Evolutionary conservation across 2,797 vertebrate species (phyloP), one percentile per base, ranked within the genome.

Genomic region (Melanotaenia nigrans): DNA sequence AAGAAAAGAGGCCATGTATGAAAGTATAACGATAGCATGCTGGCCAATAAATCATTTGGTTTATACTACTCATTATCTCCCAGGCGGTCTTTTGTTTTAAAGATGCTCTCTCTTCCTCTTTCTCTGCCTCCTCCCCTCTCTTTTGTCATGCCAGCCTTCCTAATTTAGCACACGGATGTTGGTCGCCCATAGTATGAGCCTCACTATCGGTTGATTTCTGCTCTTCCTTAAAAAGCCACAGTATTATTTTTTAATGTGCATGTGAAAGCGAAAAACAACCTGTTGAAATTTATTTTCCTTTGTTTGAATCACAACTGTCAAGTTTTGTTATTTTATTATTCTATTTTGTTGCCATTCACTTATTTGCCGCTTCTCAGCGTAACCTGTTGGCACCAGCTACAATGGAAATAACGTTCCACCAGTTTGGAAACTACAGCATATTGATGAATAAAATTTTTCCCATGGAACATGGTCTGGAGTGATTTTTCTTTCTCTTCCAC

Each of bases 381-480:
- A 93, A 93, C 89, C 91, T 93, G 87, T 92, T 88, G 90, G 87
- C 91, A 90, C 91, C 91, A 94, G 91, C 92, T 93, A 90, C 89
- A 86, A 93, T 90, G 89, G 90, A 94, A 91, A 92, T 87, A 87
- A 87, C 24, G 87, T 93, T 95, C 93, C 92, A 92, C 86, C 87
- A 93, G 89, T 93, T 93, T 93, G 90, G 91, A 93, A 94, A 94
- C 89, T 93, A 92, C 91, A 84, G 90, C 93, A 92, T 94, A 95
- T 94, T 94, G 92, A 94, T 92, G 90, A 94, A 94, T 94, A 94
- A 93, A 94, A 88, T 91, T 95, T 93, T 94, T 95, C 92, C 93
- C 93, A 94, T 95, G 93, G 93, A 95, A 90, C 64, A 79, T 73
- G 77, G 78, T 85, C 69, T 91, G 65, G 73, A 64, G 77, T 79